Base-by-base conservation (phyloP, 1,140 invertebrate genomes). In the Pygmarrhopalites habei region DNA sequence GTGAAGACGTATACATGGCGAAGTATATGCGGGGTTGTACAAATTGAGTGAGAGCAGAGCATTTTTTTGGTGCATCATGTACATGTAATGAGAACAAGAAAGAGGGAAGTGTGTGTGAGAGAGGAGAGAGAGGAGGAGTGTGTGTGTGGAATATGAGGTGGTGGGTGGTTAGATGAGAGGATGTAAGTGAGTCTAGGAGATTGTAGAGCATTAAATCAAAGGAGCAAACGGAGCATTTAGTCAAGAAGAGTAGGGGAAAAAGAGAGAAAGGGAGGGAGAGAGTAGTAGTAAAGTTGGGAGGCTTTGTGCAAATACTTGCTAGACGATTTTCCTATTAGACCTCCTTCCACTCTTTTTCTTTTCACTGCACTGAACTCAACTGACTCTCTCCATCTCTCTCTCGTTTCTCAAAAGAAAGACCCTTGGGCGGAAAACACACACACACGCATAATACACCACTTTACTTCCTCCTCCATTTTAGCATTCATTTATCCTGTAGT, bases 151-250 rank as follows among this genome's bases (percentile, higher is more conserved):
- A 59, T n/a, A 51, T 61, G 60, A 62, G 60, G 46, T 47, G 60
- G 60, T 56, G 32, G 55, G 56, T 56, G 60, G 47, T 58, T 67
- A 63, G 64, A 52, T 61, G 67, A 58, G 64, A 67, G 63, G 55
- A 60, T 64, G 60, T 66, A 62, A 62, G 66, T 55, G 57, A 62
- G 52, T 57, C 47, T 49, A 47, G 60, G 63, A 64, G 65, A 61
- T 58, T 64, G 65, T 64, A 55, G 60, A 68, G 66, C 66, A 68
- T 68, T 68, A 68, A 68, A 68, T 68, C 66, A 68, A 64, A 59
- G 59, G 55, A 68, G 62, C 62, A 68, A 68, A 68, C 66, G 66
- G 66, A 63, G 61, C 66, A 67, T 67, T 67, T 67, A 64, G 66
- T 67, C 66, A 64, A 64, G 58, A 41, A 67, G 61, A 32, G 46